Evolutionary conservation across 1,140 invertebrate genomes (phyloP).

Genomic region (Calosoma granatense): DNA sequence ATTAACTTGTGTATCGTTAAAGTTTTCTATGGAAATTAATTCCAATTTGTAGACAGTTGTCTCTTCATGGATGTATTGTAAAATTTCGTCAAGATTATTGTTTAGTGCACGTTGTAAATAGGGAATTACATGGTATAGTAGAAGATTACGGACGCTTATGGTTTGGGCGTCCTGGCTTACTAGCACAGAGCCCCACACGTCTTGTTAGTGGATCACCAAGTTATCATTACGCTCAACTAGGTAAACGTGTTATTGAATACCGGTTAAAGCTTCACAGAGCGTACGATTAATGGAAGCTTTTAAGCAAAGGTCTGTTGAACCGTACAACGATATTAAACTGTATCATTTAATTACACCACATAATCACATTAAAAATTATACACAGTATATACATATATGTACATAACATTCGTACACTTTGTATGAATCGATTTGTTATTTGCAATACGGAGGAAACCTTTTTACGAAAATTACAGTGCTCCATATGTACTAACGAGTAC

Average conservation of each 20-base stretch:
- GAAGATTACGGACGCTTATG: neutral
- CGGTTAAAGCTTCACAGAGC: neutral
- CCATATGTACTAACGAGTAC: neutral
- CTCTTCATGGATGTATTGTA: neutral
- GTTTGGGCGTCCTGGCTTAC: too few relatives aligned
- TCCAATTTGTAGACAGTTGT: too few relatives aligned
- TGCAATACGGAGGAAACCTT: neutral
- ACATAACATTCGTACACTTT: too few relatives aligned
- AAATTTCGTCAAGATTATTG: neutral
- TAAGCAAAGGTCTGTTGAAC: neutral
- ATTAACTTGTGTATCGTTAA: too few relatives aligned
- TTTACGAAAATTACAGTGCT: neutral
- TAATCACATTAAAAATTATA: too few relatives aligned
- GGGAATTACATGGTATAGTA: neutral
- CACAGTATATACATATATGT: too few relatives aligned
- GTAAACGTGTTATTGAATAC: neutral
- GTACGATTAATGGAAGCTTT: neutral
- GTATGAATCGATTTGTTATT: too few relatives aligned
- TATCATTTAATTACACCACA: neutral
- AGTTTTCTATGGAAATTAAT: too few relatives aligned
- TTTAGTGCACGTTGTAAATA: neutral
- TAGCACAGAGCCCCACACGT: too few relatives aligned
- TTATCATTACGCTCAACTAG: neutral
- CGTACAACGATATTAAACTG: neutral
- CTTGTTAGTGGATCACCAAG: neutral